Conservation (phyloP, 2,113 vertebrate species). For the Corythaixoides concolor region DNA sequence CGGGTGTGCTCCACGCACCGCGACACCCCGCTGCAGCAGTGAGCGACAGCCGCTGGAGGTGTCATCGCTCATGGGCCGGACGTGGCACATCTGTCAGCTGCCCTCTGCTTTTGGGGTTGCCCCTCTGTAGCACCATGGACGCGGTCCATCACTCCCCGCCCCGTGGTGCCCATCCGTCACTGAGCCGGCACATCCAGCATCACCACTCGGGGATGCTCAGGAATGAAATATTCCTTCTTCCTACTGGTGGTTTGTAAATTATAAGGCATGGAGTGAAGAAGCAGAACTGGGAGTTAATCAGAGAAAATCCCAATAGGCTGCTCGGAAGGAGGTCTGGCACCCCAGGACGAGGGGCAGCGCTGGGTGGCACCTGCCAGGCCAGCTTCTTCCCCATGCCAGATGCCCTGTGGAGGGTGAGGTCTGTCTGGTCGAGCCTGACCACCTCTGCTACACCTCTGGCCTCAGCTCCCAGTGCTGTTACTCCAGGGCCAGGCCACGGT, state of each 20-base stretch:
- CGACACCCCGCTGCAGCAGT: not conserved
- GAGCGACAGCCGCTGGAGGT: not conserved
- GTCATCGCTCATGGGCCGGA: not conserved
- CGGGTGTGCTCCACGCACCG: rapidly evolving
- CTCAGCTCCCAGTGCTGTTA: not conserved
- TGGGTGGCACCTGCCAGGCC: not conserved
- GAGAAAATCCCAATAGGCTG: not conserved
- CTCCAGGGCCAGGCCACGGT: not conserved
- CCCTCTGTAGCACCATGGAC: not conserved
- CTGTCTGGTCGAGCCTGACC: not conserved
- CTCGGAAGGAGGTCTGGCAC: not conserved
- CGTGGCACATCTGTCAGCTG: not conserved
- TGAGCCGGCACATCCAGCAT: not conserved
- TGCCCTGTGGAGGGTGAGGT: not conserved
- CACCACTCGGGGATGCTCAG: not conserved
- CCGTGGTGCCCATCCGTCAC: not conserved
- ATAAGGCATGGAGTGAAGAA: not conserved
- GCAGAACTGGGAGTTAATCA: not conserved
- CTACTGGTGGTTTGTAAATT: not conserved
- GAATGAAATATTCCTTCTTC: not conserved
- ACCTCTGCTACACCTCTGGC: not conserved
- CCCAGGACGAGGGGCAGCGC: not conserved
- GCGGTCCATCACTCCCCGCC: not conserved
- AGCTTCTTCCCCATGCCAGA: not conserved
- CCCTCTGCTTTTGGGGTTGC: not conserved